These are phyloP conservation scores for Anastrepha obliqua DNA, from an alignment of 1,140 invertebrate species.

Conservation along the genomic window DNA sequence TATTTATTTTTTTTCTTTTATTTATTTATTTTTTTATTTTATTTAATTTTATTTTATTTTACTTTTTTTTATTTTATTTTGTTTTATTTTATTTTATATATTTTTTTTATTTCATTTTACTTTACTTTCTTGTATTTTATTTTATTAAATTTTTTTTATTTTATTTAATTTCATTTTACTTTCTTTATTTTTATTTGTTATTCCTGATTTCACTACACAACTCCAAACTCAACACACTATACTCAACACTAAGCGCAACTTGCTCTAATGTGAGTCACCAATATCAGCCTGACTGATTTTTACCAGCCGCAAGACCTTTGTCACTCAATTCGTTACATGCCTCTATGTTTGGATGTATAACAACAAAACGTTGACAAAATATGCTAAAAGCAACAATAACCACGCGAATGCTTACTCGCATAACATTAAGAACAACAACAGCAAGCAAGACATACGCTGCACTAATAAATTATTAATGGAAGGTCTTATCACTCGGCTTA, in stretches of 20 bases:
- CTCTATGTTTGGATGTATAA: background rate
- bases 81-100: background rate
- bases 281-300: background rate
- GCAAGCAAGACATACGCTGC: background rate
- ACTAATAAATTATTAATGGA: conserved; percentile 52
- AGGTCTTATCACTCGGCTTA: conserved; percentile 16
- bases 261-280: background rate
- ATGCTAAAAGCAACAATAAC: conserved; percentile 11
- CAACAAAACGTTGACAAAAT: background rate
- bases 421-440: background rate
- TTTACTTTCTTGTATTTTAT: background rate
- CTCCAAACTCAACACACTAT: no score
- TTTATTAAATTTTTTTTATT: background rate
- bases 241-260: background rate
- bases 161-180: background rate
- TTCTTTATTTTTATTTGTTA: background rate
- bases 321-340: background rate
- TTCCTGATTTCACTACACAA: background rate
- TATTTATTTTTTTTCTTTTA: no score
- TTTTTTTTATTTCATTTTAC: background rate
- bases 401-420: background rate
- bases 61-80: background rate
- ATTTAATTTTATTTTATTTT: background rate
- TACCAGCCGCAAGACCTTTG: background rate
- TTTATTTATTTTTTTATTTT: background rate